Base-by-base conservation (phyloP, 2,797 vertebrate genomes). In the Podargus strigoides region DNA sequence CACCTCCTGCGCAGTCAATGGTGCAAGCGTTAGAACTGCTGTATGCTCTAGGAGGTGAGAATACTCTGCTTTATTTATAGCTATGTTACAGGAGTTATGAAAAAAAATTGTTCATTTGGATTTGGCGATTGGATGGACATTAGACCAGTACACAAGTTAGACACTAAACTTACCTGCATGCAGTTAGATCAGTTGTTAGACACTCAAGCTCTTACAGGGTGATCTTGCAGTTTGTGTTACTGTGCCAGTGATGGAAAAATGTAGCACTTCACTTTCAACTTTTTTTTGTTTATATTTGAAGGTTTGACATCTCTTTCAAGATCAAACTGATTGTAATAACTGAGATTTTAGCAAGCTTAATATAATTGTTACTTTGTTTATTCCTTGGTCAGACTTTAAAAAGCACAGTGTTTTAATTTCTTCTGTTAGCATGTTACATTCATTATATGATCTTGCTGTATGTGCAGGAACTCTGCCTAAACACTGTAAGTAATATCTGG, bases 1-100 rank as follows among this genome's bases (percentile, higher is more conserved):
- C 99, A 50, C 99, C 99, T 52, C 99, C 99, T 62, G 99, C 99
- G 70, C 99, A 99, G 97, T 99, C 99, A 30, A 99, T 99, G 99
- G 99, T 99, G 67, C 99, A 99, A 96, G 99, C 99, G n/a, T 95
- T 99, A 86, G 99, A 99, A 95, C 56, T 99, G 90, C 99, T 99
- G 41, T 99, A 99, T 68, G 99, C 99, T 81, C 97, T 99, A 56
- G 99, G 99, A 98, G 99, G 99, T 99, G 97, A 97, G 98, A 96
- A 73, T 64, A 5, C 24, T 97, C 91, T 78, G n/a, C 30, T 79
- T 76, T 69, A 44, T 87, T 77, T 85, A 28, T 22, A 24, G 19
- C 59, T 69, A 2, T 27, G 27, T 46, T 81, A 19, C 7, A 42
- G 49, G 53, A 42, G 14, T 34, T 72, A 24, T 46, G 39, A 34